A percentile compares a stretch with the other conserved stretches of the same genome.
These are phyloP conservation scores for Brachymystax lenok DNA, from an alignment of 2,797 vertebrate genomes.

Conservation along the genomic window DNA sequence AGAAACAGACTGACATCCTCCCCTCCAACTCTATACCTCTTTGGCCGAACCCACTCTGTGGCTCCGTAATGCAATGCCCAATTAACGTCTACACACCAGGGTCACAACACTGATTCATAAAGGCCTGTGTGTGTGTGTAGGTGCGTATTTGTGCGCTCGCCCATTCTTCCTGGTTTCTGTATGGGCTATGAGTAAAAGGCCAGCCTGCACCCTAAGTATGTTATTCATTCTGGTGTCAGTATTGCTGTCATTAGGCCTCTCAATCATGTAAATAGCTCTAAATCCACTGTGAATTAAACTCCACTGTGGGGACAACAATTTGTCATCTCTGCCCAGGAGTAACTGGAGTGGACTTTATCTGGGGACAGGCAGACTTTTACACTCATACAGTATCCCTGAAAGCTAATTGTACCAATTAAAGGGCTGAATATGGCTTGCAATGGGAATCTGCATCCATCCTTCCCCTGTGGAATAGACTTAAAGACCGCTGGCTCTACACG, in stretches of 20 bases:
- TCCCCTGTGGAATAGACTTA: conserved; percentile 10
- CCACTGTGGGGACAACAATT: conserved; percentile 66
- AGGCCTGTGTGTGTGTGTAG: conserved; percentile 14
- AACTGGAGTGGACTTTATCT: conserved; percentile 73
- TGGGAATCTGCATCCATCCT: neutral
- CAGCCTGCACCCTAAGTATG: conserved; percentile 40
- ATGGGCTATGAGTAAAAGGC: conserved; percentile 42
- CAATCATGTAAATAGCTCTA: conserved; percentile 69
- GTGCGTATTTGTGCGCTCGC: neutral
- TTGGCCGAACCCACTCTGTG: conserved; percentile 65
- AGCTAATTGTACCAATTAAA: conserved; percentile 51
- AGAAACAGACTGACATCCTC: conserved; percentile 30
- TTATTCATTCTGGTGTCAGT: conserved; percentile 66
- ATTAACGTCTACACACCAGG: conserved; percentile 39
- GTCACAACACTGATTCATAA: conserved; percentile 35
- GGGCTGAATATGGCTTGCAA: neutral
- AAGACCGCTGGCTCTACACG: neutral
- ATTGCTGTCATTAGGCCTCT: conserved; percentile 69
- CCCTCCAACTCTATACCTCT: conserved; percentile 53
- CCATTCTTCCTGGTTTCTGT: neutral
- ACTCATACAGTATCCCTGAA: conserved; percentile 71
- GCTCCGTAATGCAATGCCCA: neutral
- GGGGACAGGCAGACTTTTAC: conserved; percentile 68
- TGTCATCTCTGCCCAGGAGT: conserved; percentile 72
- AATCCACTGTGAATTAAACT: conserved; percentile 67